Evolutionary conservation across 1,140 invertebrate genomes (phyloP).

Genomic region (Eumaeus atala): DNA sequence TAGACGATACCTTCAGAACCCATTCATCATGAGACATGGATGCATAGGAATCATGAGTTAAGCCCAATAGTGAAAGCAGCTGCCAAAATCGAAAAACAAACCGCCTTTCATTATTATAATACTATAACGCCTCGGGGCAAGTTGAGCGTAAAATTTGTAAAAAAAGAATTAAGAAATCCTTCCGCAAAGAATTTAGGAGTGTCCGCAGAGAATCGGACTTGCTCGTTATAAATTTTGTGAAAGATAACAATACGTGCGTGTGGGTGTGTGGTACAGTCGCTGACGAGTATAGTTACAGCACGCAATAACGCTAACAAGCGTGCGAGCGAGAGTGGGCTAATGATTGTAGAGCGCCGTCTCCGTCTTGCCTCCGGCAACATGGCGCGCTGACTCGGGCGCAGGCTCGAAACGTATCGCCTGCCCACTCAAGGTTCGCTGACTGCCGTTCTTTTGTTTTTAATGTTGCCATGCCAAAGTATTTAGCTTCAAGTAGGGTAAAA

Average conservation of each 20-base stretch:
- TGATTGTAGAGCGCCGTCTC: slow-evolving; percentile 48
- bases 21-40: slow-evolving; percentile 8
- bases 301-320: slow-evolving; percentile 74
- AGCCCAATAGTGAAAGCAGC: slow-evolving; percentile 21
- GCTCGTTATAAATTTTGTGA: slow-evolving; percentile 73
- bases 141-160: slow-evolving; percentile 46
- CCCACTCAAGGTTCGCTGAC: slow-evolving; percentile 76
- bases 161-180: slow-evolving; percentile 45
- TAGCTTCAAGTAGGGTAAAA: slow-evolving; percentile 23
- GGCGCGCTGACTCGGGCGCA: slow-evolving; percentile 71
- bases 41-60: slow-evolving; percentile 42
- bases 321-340: slow-evolving; percentile 38
- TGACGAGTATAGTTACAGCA: slow-evolving; percentile 73
- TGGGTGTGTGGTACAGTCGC: slow-evolving; percentile 66
- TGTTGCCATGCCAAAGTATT: slow-evolving; percentile 50
- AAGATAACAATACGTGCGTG: slow-evolving; percentile 71
- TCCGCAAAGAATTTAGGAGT: slow-evolving; percentile 72
- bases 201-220: slow-evolving; percentile 67
- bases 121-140: slow-evolving; percentile 49
- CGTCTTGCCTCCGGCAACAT: slow-evolving; percentile 60
- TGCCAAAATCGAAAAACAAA: slow-evolving; percentile 14
- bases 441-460: slow-evolving; percentile 75
- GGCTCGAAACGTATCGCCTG: slow-evolving; percentile 75
- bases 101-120: slow-evolving; percentile 46
- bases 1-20: neutral